Conservation (phyloP, 2,113 vertebrate species). For the Lamprologus lemairii region DNA sequence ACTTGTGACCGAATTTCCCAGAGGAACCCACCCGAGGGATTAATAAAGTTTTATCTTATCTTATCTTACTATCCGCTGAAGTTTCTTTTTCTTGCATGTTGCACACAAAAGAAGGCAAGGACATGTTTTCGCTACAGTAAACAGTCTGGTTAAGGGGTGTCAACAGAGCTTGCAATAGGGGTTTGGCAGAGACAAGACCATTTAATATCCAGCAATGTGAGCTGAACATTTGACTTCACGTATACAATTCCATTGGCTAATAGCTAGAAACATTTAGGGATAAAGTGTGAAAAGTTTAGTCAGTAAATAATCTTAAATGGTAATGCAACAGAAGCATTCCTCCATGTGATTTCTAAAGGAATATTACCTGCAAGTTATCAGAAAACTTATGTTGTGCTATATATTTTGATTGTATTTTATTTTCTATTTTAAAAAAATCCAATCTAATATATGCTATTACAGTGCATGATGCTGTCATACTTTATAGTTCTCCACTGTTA, state of each 20-base stretch:
- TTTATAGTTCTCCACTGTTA: background rate
- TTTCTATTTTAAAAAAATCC: accelerated
- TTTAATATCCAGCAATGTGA: background rate
- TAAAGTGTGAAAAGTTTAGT: background rate
- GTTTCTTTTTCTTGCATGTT: background rate
- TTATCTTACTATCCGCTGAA: background rate
- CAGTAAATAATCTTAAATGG: background rate
- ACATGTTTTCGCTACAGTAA: background rate
- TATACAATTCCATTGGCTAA: background rate
- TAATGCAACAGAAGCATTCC: background rate
- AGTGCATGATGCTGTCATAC: accelerated
- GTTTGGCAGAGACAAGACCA: background rate
- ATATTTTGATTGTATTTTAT: background rate
- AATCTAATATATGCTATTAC: background rate
- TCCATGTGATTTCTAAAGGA: background rate
- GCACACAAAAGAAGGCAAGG: accelerated
- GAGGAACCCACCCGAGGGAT: too few relatives aligned
- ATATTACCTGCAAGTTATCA: accelerated
- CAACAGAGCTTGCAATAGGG: background rate
- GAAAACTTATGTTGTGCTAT: background rate
- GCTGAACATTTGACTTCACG: background rate
- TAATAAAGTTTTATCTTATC: too few relatives aligned
- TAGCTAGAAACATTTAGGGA: background rate
- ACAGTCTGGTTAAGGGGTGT: background rate
- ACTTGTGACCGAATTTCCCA: too few relatives aligned